Evolutionary conservation across 2,888 invertebrate species (phyloP), one percentile per base, ranked within the genome.

Genomic region (Conus canariensis): DNA sequence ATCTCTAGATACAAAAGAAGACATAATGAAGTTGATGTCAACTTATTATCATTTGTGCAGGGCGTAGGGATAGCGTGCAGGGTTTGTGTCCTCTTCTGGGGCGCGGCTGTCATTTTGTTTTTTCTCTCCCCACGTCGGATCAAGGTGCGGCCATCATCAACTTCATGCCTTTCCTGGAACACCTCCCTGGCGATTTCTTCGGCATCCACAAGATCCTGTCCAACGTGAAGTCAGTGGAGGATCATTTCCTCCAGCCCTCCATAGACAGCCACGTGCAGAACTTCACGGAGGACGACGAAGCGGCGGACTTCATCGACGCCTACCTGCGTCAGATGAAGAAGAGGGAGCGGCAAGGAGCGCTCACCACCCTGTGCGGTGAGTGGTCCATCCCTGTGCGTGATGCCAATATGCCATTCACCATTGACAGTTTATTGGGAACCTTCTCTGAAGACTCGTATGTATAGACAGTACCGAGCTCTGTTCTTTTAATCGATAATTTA

Each of bases 111-210:
- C 60, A 10, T 74, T 74, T 74, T 10, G 5, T 10, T 7, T n/a
- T 16, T 74, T n/a, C 74, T 74, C n/a, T 74, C 16, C 5, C n/a
- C 74, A 22, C 19, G 45, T 45, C 45, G 45, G 45, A 45, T 45
- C 45, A 45, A 83, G 83, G 83, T 10, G 22, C 83, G 12, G 56
- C 56, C 58, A 10, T 83, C 83, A 58, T 83, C 58, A 58, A 83
- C 58, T 58, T 83, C 58, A 10, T 83, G 5, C 83, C 83, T 9
- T 83, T 83, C 83, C 58, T 83, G 56, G 83, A 83, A 22, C 22
- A 83, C 58, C 83, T 83, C 2, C 83, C 83, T 8, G 83, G 83
- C 6, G 83, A 83, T 58, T 7, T 83, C 19, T 83, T 83, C 83
- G 59, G 59, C 22, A 58, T 56, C 22, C 56, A 58, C 25, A 19